phyloP scores from a whole-genome alignment of 1,140 invertebrate genomes.

The Pogonognathellus flavescens region DNA sequence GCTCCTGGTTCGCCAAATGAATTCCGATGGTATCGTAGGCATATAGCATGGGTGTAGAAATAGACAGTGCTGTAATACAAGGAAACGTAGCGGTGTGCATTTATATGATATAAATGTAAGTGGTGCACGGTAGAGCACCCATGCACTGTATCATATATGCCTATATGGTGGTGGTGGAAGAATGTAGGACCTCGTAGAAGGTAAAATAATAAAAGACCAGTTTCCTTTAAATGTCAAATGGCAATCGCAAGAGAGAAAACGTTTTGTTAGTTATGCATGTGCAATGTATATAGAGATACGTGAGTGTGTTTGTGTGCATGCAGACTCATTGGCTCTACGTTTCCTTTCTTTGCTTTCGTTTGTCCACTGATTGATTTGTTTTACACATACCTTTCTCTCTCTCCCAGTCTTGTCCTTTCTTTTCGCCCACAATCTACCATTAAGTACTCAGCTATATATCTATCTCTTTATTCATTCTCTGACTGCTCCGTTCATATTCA shows the following conservation, averaged over 20 bases:
- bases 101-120: no score
- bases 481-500: constrained; percentile 13
- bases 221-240: constrained; percentile 50
- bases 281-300: no score
- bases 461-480: background rate
- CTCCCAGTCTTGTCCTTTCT: constrained; percentile 21
- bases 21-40: no score
- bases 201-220: constrained; percentile 41
- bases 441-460: background rate
- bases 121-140: no score
- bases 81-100: no score
- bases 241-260: constrained; percentile 46
- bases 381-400: constrained; percentile 43
- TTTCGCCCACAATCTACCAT: background rate
- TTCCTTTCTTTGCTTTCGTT: constrained; percentile 44
- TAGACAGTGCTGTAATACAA: no score
- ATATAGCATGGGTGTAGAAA: no score
- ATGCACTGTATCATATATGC: no score
- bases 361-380: constrained; percentile 44
- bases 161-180: no score
- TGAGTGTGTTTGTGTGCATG: constrained; percentile 23
- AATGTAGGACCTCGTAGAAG: constrained; percentile 5
- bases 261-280: constrained; percentile 49
- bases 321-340: constrained; percentile 42
- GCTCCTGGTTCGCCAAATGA: no score